Evolutionary conservation across 2,888 invertebrate genomes (phyloP).

Genomic region (Diogma glabrata): DNA sequence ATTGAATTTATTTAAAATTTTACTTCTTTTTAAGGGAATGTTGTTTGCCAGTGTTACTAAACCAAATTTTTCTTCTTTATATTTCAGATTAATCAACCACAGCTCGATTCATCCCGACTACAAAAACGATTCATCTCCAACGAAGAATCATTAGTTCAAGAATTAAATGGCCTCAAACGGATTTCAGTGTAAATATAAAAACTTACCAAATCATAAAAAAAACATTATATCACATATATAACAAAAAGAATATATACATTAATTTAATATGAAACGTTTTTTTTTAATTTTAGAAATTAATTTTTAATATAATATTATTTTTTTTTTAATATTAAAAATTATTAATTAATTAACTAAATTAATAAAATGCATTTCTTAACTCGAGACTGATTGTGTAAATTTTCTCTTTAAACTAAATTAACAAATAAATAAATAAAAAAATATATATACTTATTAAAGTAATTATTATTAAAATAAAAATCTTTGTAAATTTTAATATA

Average conservation of each 20-base stretch:
- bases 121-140: slow-evolving; percentile 52
- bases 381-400: slow-evolving; percentile 11
- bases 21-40: too few species aligned
- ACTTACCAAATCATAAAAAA: background rate
- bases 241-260: background rate
- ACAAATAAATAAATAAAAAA: background rate
- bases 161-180: slow-evolving; percentile 52
- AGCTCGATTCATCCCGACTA: slow-evolving; percentile 26
- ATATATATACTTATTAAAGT: background rate
- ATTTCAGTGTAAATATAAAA: slow-evolving; percentile 29
- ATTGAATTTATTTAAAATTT: too few species aligned
- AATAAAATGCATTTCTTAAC: slow-evolving; percentile 5
- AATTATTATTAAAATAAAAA: background rate
- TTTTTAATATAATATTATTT: too few species aligned
- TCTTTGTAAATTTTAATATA: slow-evolving; percentile 4
- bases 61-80: too few species aligned
- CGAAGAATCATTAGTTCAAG: slow-evolving; percentile 50
- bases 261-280: too few species aligned
- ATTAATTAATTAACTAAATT: too few species aligned
- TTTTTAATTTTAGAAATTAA: background rate
- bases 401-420: background rate
- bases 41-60: too few species aligned
- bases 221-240: background rate
- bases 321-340: too few species aligned
- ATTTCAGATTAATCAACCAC: slow-evolving; percentile 3